Evolutionary conservation across 2,797 vertebrate genomes (phyloP), one percentile per base, ranked within the genome.

Genomic region (Prunella strophiata): DNA sequence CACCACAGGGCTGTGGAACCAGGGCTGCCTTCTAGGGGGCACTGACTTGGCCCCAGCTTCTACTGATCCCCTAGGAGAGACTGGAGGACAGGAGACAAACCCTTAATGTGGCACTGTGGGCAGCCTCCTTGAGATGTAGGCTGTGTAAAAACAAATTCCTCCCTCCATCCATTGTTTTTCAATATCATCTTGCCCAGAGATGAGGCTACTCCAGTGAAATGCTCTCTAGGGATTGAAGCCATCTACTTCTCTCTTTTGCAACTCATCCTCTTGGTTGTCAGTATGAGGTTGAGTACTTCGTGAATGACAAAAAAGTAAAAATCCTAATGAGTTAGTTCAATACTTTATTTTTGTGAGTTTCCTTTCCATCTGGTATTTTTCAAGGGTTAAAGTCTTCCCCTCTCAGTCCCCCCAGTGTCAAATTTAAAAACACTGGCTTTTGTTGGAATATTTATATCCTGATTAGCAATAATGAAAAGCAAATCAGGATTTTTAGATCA

Each of bases 401-500:
- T 83, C 21, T 36, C 14, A 52, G 7, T 10, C 2, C 9, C 8
- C 5, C 17, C 43, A n/a, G 58, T 68, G 20, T 57, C 14, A 77
- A 54, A 83, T 61, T 71, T 54, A 17, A 83, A 89, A 65, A 1
- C 5, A 42, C 15, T 11, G 45, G 22, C 26, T 88, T 83, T 88
- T 8, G 0, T 40, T 66, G 36, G 23, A 72, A 36, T 80, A 38
- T 70, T 78, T 84, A 26, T 90, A 30, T 86, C 40, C 47, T 68
- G 65, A 71, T 80, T 85, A 86, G 58, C 27, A 74, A 50, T 74
- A 81, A 80, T 68, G 51, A 89, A 91, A 75, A 43, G 30, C 34
- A 78, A 84, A 61, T 11, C 27, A 59, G 42, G 21, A 18, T 72
- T 65, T 82, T 77, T 68, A 65, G 16, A 54, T 75, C 2, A 42